phyloP scores from a whole-genome alignment of 2,888 invertebrate genomes.

The Acleris holmiana region DNA sequence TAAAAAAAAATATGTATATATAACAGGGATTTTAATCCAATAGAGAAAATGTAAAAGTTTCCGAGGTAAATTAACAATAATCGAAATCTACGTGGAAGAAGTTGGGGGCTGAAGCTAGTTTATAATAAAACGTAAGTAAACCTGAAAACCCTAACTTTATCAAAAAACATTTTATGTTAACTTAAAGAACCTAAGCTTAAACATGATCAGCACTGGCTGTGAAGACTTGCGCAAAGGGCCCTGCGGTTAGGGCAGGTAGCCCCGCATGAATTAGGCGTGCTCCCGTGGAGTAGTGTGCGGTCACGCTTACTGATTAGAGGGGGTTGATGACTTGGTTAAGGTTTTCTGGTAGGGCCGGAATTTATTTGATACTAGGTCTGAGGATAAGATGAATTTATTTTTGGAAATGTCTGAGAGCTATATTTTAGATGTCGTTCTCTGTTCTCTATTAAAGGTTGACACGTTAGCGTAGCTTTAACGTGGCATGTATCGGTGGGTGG shows the following conservation, averaged over 20 bases:
- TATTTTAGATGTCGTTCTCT: neutral
- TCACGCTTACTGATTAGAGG: constrained; percentile 2
- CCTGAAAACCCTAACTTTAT: too few species aligned
- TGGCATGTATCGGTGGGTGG: too few species aligned
- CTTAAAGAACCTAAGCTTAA: neutral
- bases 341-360: neutral
- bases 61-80: too few species aligned
- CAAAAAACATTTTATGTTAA: too few species aligned
- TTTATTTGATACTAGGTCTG: neutral
- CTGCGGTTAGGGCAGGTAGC: neutral
- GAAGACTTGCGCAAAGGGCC: neutral
- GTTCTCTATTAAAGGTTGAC: too few species aligned
- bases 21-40: too few species aligned
- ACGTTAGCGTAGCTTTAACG: too few species aligned
- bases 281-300: constrained; percentile 2
- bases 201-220: neutral
- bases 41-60: too few species aligned
- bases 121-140: too few species aligned
- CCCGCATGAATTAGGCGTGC: neutral
- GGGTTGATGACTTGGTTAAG: neutral
- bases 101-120: too few species aligned
- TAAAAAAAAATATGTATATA: too few species aligned
- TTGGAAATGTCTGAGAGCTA: neutral
- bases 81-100: too few species aligned
- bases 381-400: neutral